Evolutionary conservation across 2,113 vertebrate species (phyloP), one percentile per base, ranked within the genome.

Genomic region (Macaca nemestrina): DNA sequence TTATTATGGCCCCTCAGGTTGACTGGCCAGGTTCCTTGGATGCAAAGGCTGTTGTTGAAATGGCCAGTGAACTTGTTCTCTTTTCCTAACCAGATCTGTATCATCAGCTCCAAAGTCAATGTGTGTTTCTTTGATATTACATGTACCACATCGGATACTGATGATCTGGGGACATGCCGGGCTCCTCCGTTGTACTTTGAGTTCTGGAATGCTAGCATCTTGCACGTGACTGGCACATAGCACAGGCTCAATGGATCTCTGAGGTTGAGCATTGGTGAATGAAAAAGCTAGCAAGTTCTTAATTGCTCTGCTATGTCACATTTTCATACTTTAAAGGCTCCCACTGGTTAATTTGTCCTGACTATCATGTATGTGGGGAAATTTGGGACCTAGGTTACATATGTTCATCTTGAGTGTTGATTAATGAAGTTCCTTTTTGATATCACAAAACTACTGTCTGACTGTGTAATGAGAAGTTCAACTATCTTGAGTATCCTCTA

Each of bases 21-120:
- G 75, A 87, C 64, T 94, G 95, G 93, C 94, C 84, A 25, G 40
- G 50, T 78, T 95, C 75, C 94, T 88, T 73, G 76, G 45, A 90
- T 90, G 5, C 70, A 82, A n/a, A 85, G 32, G 25, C 76, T 76
- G 6, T 43, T 61, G 45, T 88, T 30, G 52, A 95, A 97, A 85
- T 79, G 59, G 70, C 45, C 84, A 27, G 32, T 92, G 70, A 68
- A 83, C 64, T 92, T 52, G 48, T 38, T 76, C 50, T 35, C 11
- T 67, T 87, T 87, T 81, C n/a, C 61, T 52, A 78, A 68, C 80
- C 64, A 59, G 84, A 45, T 70, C 76, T 90, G 57, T 64, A 45
- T 55, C n/a, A 18, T 73, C 40, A 11, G 59, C 25, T 93, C 79
- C 83, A 20, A 88, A 85, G 72, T 38, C 80, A 73, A 25, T 13